Evolutionary conservation across 2,888 invertebrate species (phyloP).

Genomic region (Melieria omissa): DNA sequence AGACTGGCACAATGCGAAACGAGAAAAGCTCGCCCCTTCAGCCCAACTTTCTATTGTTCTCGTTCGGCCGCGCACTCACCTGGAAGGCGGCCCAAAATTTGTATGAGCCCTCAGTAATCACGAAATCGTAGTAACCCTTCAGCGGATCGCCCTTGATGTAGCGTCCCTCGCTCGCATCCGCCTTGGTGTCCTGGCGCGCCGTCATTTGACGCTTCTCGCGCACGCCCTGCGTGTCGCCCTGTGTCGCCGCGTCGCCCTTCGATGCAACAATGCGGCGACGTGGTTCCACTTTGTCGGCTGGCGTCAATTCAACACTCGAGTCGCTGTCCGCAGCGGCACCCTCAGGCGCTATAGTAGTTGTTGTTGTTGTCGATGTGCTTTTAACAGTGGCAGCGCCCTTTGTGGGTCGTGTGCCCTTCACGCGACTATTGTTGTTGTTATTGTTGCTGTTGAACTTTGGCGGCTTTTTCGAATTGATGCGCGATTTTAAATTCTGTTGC

Average conservation of each 20-base stretch:
- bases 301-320: conserved; percentile 12
- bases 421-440: conserved; percentile 34
- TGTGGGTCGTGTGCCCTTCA: not conserved
- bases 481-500: conserved; percentile 39
- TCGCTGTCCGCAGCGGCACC: conserved; percentile 2
- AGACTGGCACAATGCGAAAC: too few relatives aligned
- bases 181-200: conserved; percentile 11
- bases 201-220: conserved; percentile 48
- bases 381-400: conserved; percentile 7
- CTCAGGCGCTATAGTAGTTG: conserved; percentile 8
- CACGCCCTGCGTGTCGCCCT: conserved; percentile 22
- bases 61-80: conserved; percentile 67
- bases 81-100: conserved; percentile 91
- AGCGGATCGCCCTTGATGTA: conserved; percentile 74
- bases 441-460: conserved; percentile 48
- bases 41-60: too few relatives aligned
- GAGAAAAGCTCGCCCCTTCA: not conserved
- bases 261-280: not conserved
- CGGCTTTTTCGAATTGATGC: conserved; percentile 58
- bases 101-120: conserved; percentile 88
- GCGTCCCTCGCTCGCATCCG: conserved; percentile 61
- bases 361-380: conserved; percentile 1
- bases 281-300: conserved; percentile 37
- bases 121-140: conserved; percentile 86
- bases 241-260: conserved; percentile 39